Base-by-base conservation (phyloP, 2,888 invertebrate species). In the Cosmorhoe ocellata region DNA sequence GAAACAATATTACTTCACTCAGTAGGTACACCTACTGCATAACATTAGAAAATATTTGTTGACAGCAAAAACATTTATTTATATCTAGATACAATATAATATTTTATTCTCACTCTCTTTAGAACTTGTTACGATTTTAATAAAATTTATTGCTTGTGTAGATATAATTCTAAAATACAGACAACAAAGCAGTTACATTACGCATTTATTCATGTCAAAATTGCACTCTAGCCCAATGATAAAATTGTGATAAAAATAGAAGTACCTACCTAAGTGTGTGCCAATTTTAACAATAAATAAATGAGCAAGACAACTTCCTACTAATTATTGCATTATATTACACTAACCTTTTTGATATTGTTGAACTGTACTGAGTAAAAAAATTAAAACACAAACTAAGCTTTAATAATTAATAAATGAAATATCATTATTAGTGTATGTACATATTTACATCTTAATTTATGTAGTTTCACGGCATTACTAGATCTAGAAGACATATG, bases 361-460 rank as follows among this genome's bases (percentile, higher is more conserved):
- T n/a, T n/a, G n/a, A n/a, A n/a, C n/a, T 5, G 12, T 47, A 55
- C 56, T 64, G 64, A 63, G 59, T 64, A 66, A 67, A 71, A 70
- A 71, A 74, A 74, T 61, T 59, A 67, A 75, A 71, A 72, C 58
- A 76, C 68, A 75, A 72, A 69, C 71, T 73, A 80, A 74, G 74
- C 68, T 71, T 76, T 74, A 72, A 74, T 74, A 76, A 69, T 69
- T 74, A 69, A 72, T 77, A 77, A 72, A 54, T 60, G 57, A 79
- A 82, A 83, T 83, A 84, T 82, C 80, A 80, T 79, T 84, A 84
- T 75, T 74, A 18, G 76, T 81, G 74, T 88, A 87, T 88, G 74
- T 89, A 89, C 88, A 89, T 89, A 88, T 89, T 87, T 88, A 88
- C 88, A 88, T 81, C 83, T 84, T 84, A 82, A 75, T 69, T 72